Conservation (phyloP, 2,888 invertebrate species). For the Eutolmus rufibarbis region DNA sequence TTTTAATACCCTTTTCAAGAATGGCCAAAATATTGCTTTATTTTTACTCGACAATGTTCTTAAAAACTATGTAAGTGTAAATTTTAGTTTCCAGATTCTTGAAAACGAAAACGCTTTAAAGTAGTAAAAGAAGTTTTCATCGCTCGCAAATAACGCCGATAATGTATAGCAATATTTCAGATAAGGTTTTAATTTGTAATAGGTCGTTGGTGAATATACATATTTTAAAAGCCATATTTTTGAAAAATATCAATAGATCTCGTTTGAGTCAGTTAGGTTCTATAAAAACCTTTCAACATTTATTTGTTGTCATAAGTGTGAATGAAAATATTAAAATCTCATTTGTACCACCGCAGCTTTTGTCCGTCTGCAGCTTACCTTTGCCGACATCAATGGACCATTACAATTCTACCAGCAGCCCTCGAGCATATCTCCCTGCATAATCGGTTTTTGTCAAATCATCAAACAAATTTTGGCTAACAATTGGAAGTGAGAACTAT, state of each 20-base stretch:
- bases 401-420: neutral
- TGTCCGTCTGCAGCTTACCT: neutral
- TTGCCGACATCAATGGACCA: neutral
- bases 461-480: constrained; percentile 44
- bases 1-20: no score
- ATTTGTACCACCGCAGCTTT: neutral
- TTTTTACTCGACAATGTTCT: no score
- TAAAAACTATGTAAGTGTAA: no score
- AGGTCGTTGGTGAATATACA: neutral
- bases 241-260: neutral
- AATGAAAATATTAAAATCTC: neutral
- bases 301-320: neutral
- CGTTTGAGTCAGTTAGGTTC: neutral
- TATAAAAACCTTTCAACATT: neutral
- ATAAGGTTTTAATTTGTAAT: no score
- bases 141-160: no score
- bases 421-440: neutral
- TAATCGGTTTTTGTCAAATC: constrained; percentile 44
- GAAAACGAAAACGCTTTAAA: no score
- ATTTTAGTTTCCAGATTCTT: no score
- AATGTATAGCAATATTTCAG: no score
- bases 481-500: constrained; percentile 33
- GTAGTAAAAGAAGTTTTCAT: no score
- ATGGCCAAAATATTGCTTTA: no score
- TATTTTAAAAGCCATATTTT: neutral